Evolutionary conservation across 2,888 invertebrate genomes (phyloP).

Genomic region (Hydroisotoma schaefferi): DNA sequence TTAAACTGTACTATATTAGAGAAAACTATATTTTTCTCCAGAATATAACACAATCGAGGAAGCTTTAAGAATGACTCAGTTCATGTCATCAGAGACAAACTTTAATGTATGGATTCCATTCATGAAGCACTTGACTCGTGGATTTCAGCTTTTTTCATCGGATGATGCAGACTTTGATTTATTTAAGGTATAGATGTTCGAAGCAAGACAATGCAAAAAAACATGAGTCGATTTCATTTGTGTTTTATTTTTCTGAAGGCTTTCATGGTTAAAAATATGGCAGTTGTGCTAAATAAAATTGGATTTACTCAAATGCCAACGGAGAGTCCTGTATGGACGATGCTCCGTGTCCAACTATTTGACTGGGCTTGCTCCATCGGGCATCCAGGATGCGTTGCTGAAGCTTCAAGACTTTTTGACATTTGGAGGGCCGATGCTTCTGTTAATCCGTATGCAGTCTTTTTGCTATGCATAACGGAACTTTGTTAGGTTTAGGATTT

Average conservation of each 20-base stretch:
- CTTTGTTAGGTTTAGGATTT: neutral
- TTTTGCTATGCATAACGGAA: neutral
- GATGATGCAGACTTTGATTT: neutral
- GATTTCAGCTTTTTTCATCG: constrained; percentile 3
- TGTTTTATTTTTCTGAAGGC: neutral
- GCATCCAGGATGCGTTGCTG: neutral
- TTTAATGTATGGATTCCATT: constrained; percentile 20
- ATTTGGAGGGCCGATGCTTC: neutral
- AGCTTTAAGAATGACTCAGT: constrained; percentile 17
- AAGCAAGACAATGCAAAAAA: neutral
- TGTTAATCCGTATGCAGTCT: constrained; percentile 9
- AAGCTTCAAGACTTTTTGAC: constrained; percentile 3
- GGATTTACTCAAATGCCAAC: neutral
- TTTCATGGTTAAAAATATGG: neutral
- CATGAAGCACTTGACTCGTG: constrained; percentile 17
- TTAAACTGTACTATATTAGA: neutral
- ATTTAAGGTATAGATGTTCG: constrained; percentile 11
- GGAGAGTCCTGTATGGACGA: neutral
- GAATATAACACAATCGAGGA: constrained; percentile 8
- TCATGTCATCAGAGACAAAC: constrained; percentile 14
- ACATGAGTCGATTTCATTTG: no score
- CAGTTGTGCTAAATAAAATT: neutral
- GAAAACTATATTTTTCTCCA: no score
- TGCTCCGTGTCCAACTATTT: constrained; percentile 12
- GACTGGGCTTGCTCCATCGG: constrained; percentile 18